Base-by-base conservation (phyloP, 2,113 vertebrate genomes). In the Grallaria varia region DNA sequence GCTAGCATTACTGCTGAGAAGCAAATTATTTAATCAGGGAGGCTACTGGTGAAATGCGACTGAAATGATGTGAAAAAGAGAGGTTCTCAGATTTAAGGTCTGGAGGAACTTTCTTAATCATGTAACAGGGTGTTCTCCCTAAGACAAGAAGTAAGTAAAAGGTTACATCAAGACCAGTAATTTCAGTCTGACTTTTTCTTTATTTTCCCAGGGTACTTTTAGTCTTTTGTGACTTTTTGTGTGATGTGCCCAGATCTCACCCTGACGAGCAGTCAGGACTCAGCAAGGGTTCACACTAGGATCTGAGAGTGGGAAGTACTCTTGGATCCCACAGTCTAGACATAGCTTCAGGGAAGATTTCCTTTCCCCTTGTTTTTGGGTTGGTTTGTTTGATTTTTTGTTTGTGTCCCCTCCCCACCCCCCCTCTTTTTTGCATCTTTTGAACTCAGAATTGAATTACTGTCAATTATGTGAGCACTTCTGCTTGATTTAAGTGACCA, bases 271-370 rank as follows among this genome's bases (percentile, higher is more conserved):
- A 75, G 31, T 66, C 23, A 30, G 50, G 37, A 62, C 67, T 78
- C n/a, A 24, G 37, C 20, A 90, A 86, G 45, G 42, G 85, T 86
- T 63, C 39, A 50, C n/a, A 33, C 23, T 66, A 62, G 59, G 53
- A 90, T 92, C 58, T 90, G 74, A 83, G 90, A 91, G 37, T 74
- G n/a, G 45, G 50, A 92, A 77, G 67, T 71, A 22, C 53, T 79
- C 71, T 88, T 64, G 55, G 40, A 80, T 95, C 88, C 59, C 82
- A 88, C 85, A 90, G 63, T 86, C 79, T 92, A 88, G 85, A 69
- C 2, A 2, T 71, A 86, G 88, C 72, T 93, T 84, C 58, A 74
- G 82, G 82, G 53, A 83, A 95, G 18, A 55, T 67, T 94, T 87
- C 23, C 62, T 88, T 90, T 68, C 10, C 21, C 12, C 12, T 84